A percentile compares a stretch with the other conserved stretches of the same genome.
These are phyloP conservation scores for Furcula furcula DNA, from an alignment of 2,888 invertebrate genomes.

Conservation along the genomic window DNA sequence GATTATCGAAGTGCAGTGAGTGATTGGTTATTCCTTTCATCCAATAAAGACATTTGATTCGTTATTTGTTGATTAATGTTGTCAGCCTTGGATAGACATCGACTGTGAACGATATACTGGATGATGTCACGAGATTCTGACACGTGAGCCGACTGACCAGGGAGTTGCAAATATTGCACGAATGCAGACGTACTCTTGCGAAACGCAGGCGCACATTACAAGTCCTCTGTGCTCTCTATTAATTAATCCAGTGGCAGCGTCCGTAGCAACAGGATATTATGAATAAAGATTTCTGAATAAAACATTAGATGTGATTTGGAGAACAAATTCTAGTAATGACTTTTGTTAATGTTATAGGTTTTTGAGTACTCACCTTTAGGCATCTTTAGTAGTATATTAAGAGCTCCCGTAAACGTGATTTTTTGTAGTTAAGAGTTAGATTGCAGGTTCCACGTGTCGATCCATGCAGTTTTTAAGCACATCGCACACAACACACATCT, in stretches of 20 bases:
- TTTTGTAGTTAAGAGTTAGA: constrained; percentile 49
- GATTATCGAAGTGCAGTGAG: no score
- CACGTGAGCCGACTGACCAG: constrained; percentile 34
- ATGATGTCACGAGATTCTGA: constrained; percentile 43
- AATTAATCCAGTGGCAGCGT: constrained; percentile 1
- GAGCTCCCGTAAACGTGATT: constrained; percentile 38
- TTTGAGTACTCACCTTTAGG: constrained; percentile 60
- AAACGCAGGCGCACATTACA: constrained; percentile 1
- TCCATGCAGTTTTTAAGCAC: constrained; percentile 53
- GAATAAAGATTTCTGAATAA: background rate
- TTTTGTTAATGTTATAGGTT: no score
- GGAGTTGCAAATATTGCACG: constrained; percentile 16
- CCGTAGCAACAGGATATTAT: background rate
- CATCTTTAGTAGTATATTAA: constrained; percentile 47
- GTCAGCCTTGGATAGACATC: constrained; percentile 36
- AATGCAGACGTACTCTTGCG: constrained; percentile 7
- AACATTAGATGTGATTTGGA: background rate
- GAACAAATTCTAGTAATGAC: no score
- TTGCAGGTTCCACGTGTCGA: constrained; percentile 40
- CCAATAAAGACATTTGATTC: constrained; percentile 27
- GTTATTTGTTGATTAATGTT: constrained; percentile 33
- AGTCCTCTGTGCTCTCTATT: constrained; percentile 6
- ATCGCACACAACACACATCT: constrained; percentile 50
- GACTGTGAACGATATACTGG: constrained; percentile 28
- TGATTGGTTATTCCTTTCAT: no score